Evolutionary conservation across 2,797 vertebrate species (phyloP).

Genomic region (Brachymystax lenok): DNA sequence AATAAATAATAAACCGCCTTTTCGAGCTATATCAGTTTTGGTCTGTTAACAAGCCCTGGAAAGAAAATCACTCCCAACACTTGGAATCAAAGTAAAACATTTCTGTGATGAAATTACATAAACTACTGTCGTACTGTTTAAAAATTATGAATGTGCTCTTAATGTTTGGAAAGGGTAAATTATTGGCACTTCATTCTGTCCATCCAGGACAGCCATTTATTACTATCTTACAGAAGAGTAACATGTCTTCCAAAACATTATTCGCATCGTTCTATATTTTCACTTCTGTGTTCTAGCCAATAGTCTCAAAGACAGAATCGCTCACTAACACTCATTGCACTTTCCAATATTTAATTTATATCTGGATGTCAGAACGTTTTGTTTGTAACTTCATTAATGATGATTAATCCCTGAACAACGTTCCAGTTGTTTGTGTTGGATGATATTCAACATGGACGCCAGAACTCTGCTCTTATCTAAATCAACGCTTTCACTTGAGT

Average conservation of each 20-base stretch:
- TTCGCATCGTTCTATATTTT: background rate
- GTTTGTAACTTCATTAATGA: background rate
- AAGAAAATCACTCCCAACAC: background rate
- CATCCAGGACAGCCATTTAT: background rate
- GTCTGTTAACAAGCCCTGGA: background rate
- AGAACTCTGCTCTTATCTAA: constrained; percentile 28
- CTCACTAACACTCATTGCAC: background rate
- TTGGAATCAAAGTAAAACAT: background rate
- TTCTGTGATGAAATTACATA: background rate
- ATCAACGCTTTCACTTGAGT: constrained; percentile 13
- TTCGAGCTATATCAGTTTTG: constrained; percentile 20
- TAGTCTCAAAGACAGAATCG: background rate
- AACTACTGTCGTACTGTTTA: background rate
- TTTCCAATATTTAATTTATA: background rate
- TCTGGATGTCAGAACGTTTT: background rate
- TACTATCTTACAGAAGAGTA: background rate
- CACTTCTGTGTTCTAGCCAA: background rate
- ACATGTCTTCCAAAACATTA: background rate
- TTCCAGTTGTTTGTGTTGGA: constrained; percentile 26
- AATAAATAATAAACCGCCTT: background rate
- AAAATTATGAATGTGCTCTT: background rate
- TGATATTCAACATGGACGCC: constrained; percentile 2
- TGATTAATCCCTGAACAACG: constrained; percentile 18
- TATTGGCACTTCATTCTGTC: background rate
- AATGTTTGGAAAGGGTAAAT: background rate